phyloP scores from a whole-genome alignment of 1,140 invertebrate species.

The Ptiloglossa arizonensis region DNA sequence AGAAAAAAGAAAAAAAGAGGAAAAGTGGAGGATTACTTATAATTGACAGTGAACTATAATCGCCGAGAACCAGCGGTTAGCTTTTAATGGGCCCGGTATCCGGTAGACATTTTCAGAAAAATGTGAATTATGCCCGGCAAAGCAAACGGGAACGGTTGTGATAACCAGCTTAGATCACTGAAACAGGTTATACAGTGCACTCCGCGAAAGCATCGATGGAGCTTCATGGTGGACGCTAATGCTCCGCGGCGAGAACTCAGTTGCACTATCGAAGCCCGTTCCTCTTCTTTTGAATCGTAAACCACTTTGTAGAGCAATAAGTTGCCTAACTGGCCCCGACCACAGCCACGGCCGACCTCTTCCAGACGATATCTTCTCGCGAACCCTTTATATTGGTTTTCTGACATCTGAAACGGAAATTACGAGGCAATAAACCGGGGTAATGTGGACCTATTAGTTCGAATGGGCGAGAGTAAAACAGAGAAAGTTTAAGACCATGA shows the following conservation, averaged over 20 bases:
- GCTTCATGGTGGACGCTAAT: constrained; percentile 33
- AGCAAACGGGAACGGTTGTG: constrained; percentile 75
- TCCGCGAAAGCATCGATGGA: constrained; percentile 32
- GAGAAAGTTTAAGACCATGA: constrained; percentile 32
- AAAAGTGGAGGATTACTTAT: constrained; percentile 10
- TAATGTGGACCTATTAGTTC: constrained; percentile 61
- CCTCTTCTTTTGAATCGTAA: constrained; percentile 56
- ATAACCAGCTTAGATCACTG: constrained; percentile 68
- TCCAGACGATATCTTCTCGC: constrained; percentile 3
- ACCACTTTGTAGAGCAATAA: constrained; percentile 57
- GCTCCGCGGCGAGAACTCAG: constrained; percentile 2
- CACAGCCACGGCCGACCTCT: constrained; percentile 10
- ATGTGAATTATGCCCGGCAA: constrained; percentile 60
- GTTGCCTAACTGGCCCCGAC: constrained; percentile 38
- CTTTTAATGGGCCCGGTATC: constrained; percentile 52
- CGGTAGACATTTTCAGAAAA: constrained; percentile 48
- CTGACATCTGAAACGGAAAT: constrained; percentile 56
- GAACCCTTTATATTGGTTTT: constrained; percentile 52
- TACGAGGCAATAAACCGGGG: constrained; percentile 60
- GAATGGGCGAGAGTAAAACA: constrained; percentile 37
- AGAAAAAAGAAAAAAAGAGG: no score
- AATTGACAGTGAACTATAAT: constrained; percentile 50
- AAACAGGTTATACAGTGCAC: constrained; percentile 61
- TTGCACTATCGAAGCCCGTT: constrained; percentile 35
- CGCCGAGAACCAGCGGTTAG: constrained; percentile 29